Base-by-base conservation (phyloP, 2,888 invertebrate genomes). In the Cinara cedri region DNA sequence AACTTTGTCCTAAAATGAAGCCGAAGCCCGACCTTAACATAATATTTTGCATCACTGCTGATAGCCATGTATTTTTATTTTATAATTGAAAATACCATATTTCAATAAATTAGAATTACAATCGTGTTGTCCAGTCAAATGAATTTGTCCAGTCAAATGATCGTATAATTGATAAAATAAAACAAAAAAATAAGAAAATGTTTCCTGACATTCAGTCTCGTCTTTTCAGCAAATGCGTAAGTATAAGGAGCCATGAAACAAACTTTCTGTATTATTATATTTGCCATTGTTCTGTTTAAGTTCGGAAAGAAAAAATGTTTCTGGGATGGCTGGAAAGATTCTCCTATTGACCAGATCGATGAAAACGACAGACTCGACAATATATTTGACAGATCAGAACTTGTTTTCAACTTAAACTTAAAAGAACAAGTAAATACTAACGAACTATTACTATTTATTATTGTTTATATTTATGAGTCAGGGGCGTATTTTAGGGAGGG, bases 171-270 rank as follows among this genome's bases (percentile, higher is more conserved):
- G 21, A 65, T 21, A 21, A 2, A 4, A 65, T 65, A 19, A 65
- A 65, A 65, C 44, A 44, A n/a, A 19, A 44, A 6, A 65, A 65
- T 44, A 65, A 44, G 21, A 21, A 44, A 65, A 44, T 6, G 8
- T 65, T 21, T 46, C 65, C 65, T 6, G 14, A 65, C n/a, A 8
- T 65, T 14, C 13, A 65, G 44, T 65, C 65, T 6, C 21, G 65
- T 21, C 65, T 65, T 19, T 65, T 46, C 44, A 44, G 11, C 1
- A 44, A 65, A 46, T 6, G 14, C 14, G 65, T 65, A 2, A 44
- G 65, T 44, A 21, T 1, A 3, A 9, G 34, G 3, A 34, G 34
- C 6, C 6, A 34, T 34, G 6, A 34, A 34, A 34, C 34, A 6
- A 4, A 6, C 6, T 3, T 6, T 34, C 34, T 34, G 34, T 34